These are phyloP conservation scores for Chaetodon trifasciatus DNA, from an alignment of 2,797 vertebrate species.

Conservation along the genomic window DNA sequence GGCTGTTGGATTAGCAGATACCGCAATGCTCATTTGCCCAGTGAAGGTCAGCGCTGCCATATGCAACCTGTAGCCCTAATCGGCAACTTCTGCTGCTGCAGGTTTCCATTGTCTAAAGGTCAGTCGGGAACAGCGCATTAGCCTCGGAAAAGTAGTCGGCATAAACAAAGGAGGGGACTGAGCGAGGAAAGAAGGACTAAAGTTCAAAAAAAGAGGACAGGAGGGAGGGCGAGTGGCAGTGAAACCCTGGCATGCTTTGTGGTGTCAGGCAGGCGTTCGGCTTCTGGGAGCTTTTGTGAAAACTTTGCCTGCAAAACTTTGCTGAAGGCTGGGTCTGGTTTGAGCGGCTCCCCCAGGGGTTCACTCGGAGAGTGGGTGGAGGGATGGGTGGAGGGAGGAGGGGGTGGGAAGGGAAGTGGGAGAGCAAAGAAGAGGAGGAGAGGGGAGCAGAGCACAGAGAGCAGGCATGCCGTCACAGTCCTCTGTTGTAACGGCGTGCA, in stretches of 20 bases:
- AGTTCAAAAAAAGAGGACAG: slow-evolving; percentile 61
- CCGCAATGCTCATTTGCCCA: slow-evolving; percentile 58
- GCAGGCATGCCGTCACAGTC: slow-evolving; percentile 66
- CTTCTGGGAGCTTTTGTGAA: slow-evolving; percentile 76
- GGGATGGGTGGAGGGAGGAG: slow-evolving; percentile 33
- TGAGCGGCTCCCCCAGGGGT: slow-evolving; percentile 65
- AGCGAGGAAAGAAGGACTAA: slow-evolving; percentile 65
- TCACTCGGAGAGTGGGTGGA: slow-evolving; percentile 44
- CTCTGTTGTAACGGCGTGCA: slow-evolving; percentile 51
- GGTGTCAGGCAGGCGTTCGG: slow-evolving; percentile 59
- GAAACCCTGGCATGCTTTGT: slow-evolving; percentile 66
- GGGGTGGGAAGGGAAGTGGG: slow-evolving; percentile 14
- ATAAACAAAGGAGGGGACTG: slow-evolving; percentile 66
- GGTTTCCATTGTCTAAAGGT: slow-evolving; percentile 81
- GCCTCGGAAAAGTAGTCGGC: slow-evolving; percentile 64
- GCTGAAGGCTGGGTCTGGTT: slow-evolving; percentile 69
- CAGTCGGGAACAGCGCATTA: slow-evolving; percentile 66
- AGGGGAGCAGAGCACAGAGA: slow-evolving; percentile 42
- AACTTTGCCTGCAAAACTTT: slow-evolving; percentile 77
- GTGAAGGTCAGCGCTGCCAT: slow-evolving; percentile 73
- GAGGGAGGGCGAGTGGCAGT: slow-evolving; percentile 59
- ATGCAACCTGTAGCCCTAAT: slow-evolving; percentile 74
- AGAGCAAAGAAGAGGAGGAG: slow-evolving; percentile 39
- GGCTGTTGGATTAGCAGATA: slow-evolving; percentile 62
- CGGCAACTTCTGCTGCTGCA: slow-evolving; percentile 69